phyloP scores from a whole-genome alignment of 2,797 vertebrate species.

The Anguilla anguilla region DNA sequence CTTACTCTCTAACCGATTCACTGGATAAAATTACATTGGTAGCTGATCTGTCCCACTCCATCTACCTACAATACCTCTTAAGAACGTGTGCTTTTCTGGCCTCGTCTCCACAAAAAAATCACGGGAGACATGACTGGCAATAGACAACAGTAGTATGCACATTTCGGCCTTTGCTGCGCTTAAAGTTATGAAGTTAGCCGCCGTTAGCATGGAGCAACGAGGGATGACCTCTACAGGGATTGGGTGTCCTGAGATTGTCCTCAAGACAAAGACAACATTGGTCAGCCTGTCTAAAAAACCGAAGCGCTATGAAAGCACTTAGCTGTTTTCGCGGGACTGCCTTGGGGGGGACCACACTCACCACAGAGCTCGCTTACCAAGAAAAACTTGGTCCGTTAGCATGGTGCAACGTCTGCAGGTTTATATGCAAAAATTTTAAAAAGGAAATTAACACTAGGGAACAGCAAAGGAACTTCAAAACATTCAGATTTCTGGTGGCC shows the following conservation, averaged over 20 bases:
- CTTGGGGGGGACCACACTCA: neutral
- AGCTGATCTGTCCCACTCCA: neutral
- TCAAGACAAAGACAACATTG: neutral
- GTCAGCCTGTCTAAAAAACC: neutral
- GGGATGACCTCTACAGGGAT: neutral
- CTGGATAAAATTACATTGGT: neutral
- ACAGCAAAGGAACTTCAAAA: constrained; percentile 46
- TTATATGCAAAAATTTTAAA: neutral
- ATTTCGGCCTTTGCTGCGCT: neutral
- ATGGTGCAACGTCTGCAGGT: neutral
- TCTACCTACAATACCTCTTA: neutral
- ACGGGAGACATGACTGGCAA: neutral
- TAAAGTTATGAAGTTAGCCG: neutral
- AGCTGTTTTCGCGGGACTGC: neutral
- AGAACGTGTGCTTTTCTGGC: neutral
- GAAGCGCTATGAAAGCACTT: constrained; percentile 1
- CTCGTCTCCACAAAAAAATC: neutral
- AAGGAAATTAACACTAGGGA: constrained; percentile 25
- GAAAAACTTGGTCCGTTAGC: neutral
- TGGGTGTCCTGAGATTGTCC: neutral
- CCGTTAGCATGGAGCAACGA: neutral
- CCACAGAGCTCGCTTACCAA: neutral
- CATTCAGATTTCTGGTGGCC: constrained; percentile 44
- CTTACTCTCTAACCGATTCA: neutral
- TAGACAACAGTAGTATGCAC: constrained; percentile 3